Base-by-base conservation (phyloP, 30 jellyfish, hydroid and myxozoan species). In the Phacellophora camtschatica region DNA sequence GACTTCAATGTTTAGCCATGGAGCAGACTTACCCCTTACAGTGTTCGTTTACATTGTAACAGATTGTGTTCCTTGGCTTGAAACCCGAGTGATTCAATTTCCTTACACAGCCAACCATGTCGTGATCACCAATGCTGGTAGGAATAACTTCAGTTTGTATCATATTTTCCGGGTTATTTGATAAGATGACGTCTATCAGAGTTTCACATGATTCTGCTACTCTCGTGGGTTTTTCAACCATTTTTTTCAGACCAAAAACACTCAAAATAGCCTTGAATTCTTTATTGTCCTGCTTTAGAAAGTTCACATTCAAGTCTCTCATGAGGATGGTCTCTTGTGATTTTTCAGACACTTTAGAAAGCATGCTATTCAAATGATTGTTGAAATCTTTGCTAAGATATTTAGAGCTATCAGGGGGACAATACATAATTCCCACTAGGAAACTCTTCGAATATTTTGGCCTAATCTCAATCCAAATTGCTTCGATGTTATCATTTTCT, bases 341-440 rank as follows among this genome's bases (percentile, higher is more conserved):
- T 70, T 72, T 66, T 42, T 48, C 78, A 53, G 85, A 66, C 12
- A 42, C 86, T 36, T 28, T 53, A 48, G 85, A 16, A 70, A 81
- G 78, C 86, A 66, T 66, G 20, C 41, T 63, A 48, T 68, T 6
- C 34, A 81, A 56, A 39, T 81, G 77, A 57, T 10, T 48, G 73
- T 46, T 83, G 72, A 83, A 71, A 56, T 69, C 88, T 83, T 83
- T 70, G 83, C 74, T 70, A 20, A 71, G 83, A 56, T 74, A 70
- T 35, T 74, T 83, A 1, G 88, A 71, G 46, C 86, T 72, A 18
- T 85, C 85, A 30, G 80, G 79, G 70, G 96, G 90, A 54, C 96
- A 70, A 65, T 85, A 74, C 83, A 66, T 66, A 0, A 77, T 64
- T 6, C 96, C 27, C 82, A 87, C 54, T 34, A 77, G 75, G 50